A percentile compares a stretch with the other conserved stretches of the same genome.
These are phyloP conservation scores for Temnopleurus reevesii DNA, from an alignment of 53 echinoderm and acorn worm genomes.

Conservation along the genomic window DNA sequence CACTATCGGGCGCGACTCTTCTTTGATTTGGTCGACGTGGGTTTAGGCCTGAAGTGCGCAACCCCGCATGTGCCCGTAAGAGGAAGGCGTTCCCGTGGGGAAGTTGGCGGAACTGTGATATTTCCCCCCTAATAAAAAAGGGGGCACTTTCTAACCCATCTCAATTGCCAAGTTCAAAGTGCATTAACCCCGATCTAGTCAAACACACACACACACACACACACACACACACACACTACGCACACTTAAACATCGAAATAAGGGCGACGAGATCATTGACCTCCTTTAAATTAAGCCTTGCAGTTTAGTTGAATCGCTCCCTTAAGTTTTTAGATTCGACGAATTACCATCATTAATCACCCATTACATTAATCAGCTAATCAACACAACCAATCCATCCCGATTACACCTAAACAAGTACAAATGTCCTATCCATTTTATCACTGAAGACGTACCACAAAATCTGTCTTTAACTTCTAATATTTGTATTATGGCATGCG, in stretches of 20 bases:
- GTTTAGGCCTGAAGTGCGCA: not conserved
- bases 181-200: constrained; percentile 24
- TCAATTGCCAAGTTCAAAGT: constrained; percentile 20
- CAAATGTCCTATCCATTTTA: not conserved
- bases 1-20: not conserved
- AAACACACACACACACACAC: too few species aligned
- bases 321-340: too few species aligned
- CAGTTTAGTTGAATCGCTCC: too few species aligned
- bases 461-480: not conserved
- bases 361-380: too few species aligned
- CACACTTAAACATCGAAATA: too few species aligned
- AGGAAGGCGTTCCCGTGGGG: constrained; percentile 36
- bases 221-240: too few species aligned
- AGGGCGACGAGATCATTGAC: too few species aligned
- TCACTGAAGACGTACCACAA: not conserved
- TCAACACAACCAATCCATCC: not conserved
- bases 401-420: too few species aligned
- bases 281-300: too few species aligned
- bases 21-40: not conserved
- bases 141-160: not conserved
- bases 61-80: not conserved
- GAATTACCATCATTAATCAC: too few species aligned
- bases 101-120: constrained; percentile 41
- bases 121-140: constrained; percentile 23
- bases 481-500: not conserved